phyloP scores from a whole-genome alignment of 37 sponge, comb jelly and placozoan genomes.

The Axinella damicornis region DNA sequence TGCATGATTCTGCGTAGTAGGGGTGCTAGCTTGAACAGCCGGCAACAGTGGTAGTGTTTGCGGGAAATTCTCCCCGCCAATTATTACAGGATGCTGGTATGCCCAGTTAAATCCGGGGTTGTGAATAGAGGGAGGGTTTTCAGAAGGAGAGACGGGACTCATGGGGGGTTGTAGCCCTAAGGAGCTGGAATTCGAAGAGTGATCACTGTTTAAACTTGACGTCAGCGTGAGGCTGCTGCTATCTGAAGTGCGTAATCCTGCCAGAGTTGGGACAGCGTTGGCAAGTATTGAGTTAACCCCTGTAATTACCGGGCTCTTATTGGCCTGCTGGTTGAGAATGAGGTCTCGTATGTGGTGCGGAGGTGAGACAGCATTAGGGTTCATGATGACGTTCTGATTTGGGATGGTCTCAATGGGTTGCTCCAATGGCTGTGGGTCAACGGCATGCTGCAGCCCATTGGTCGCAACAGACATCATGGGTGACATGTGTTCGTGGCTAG shows the following conservation, averaged over 20 bases:
- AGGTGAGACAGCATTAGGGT: conserved; percentile 46
- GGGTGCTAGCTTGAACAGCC: conserved; percentile 42
- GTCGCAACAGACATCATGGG: too few relatives aligned
- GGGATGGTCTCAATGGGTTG: conserved; percentile 38
- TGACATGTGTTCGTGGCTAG: too few relatives aligned
- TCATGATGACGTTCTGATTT: conserved; percentile 15
- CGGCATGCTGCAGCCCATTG: neutral
- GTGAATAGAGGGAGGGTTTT: conserved; percentile 25
- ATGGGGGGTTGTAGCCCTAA: conserved; percentile 8
- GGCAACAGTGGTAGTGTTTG: conserved; percentile 47
- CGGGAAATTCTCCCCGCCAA: conserved; percentile 8
- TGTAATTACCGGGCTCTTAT: conserved; percentile 39
- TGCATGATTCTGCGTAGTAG: conserved; percentile 51
- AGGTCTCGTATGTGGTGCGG: conserved; percentile 51
- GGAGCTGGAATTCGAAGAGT: conserved; percentile 3
- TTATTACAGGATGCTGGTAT: conserved; percentile 43
- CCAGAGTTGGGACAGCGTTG: neutral
- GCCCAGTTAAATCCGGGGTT: conserved; percentile 49
- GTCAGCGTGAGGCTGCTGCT: neutral
- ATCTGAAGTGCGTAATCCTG: too few relatives aligned
- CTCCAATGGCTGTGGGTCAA: neutral
- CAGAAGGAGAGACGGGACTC: conserved; percentile 45
- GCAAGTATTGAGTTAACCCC: conserved; percentile 11
- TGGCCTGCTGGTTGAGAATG: conserved; percentile 31
- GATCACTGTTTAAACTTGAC: conserved; percentile 13